Evolutionary conservation across 2,888 invertebrate genomes (phyloP), one percentile per base, ranked within the genome.

Genomic region (Drosophila borborema): DNA sequence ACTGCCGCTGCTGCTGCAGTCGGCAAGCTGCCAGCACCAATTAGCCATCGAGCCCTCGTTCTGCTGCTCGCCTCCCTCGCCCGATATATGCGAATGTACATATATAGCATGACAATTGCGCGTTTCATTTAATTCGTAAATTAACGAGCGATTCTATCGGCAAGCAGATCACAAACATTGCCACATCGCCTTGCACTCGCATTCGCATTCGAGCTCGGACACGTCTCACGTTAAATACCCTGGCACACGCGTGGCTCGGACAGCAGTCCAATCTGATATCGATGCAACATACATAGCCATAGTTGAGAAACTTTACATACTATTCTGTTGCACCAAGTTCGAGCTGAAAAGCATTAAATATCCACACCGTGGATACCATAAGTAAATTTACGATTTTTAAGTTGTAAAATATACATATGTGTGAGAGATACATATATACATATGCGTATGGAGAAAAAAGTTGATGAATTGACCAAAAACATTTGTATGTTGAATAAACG

Each of bases 71-170:
- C 2, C n/a, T 7, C 20, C 4, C 40, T 36, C 20, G 38, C 10
- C 2, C 51, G 12, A 9, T 8, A 6, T 16, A 23, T 23, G 20
- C 41, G 20, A 41, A 41, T 53, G 51, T 51, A 46, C 45, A 23
- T 59, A 46, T 53, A 23, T 59, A 23, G 62, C 65, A 53, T 59
- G 68, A 74, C 75, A 75, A 73, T 68, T 65, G 49, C 54, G 75
- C 75, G 75, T 74, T 59, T 74, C 75, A 73, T 73, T 73, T 59
- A 75, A 59, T 62, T 54, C 45, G 45, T 28, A 75, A 73, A 73
- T 75, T 73, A 73, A 73, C 55, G 58, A 68, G 75, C 68, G 56
- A 67, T 74, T 74, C 60, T 23, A 72, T 74, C 72, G 56, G 56
- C 73, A 46, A 10, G 23, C 60, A 28, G 74, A 75, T 45, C 75